A percentile compares a stretch with the other conserved stretches of the same genome.
Evolutionary conservation across 2,113 vertebrate species (phyloP).

Genomic region (Laticauda laticaudata): DNA sequence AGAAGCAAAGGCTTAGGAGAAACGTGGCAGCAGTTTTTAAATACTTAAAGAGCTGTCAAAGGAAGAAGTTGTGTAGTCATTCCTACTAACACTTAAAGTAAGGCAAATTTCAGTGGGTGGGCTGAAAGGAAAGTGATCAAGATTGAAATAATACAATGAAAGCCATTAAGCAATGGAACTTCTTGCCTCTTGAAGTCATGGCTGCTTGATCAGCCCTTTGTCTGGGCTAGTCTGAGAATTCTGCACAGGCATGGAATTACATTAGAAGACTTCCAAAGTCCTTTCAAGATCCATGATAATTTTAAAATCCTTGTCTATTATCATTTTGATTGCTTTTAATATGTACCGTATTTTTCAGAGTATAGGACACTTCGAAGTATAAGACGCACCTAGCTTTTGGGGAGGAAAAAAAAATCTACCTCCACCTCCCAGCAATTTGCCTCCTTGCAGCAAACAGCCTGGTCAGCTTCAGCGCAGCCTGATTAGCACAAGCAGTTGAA

Average conservation of each 20-base stretch:
- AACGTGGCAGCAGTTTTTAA: neutral
- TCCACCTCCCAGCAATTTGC: too few species aligned
- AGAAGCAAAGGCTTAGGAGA: neutral
- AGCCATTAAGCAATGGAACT: neutral
- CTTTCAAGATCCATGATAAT: neutral
- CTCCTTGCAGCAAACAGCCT: too few species aligned
- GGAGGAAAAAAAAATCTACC: too few species aligned
- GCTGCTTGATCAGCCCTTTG: neutral
- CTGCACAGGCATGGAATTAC: neutral
- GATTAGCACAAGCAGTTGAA: too few species aligned
- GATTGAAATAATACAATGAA: neutral
- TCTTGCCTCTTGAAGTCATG: neutral
- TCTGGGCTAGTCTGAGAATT: neutral
- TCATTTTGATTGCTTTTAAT: neutral
- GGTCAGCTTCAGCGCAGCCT: too few species aligned
- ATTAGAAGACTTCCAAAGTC: neutral
- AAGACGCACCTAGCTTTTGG: too few species aligned
- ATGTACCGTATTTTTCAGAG: neutral
- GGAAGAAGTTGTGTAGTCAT: neutral
- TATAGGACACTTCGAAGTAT: too few species aligned
- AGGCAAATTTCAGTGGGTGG: neutral
- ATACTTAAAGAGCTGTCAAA: neutral
- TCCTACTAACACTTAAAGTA: neutral
- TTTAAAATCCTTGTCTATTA: neutral
- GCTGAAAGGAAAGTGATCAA: neutral